Base-by-base conservation (phyloP, 2,888 invertebrate species). In the Opisthograptis luteolata region DNA sequence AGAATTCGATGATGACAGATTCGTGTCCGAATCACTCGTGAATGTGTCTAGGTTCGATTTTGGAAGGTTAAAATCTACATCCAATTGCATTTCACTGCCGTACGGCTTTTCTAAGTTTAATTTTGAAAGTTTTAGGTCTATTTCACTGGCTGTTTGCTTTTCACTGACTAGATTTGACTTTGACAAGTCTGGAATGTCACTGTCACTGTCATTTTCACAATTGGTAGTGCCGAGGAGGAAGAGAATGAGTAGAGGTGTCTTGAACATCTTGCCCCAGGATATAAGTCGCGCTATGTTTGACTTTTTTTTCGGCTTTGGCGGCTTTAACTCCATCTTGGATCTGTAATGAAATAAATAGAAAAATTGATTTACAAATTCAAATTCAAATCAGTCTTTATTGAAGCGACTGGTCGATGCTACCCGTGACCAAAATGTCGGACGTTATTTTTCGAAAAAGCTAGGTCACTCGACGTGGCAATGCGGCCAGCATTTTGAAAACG, bases 221-320 rank as follows among this genome's bases (percentile, higher is more conserved):
- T 74, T 83, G 15, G 87, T 84, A 0, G 84, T 80, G 32, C 87
- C 87, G 22, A 88, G 66, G 2, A 88, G 73, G 27, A 88, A 77
- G 3, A 88, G 69, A 2, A 89, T 78, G 0, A 89, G 68, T 6
- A 87, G 54, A 0, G 87, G 88, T 0, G 83, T 79, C 25, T 81
- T 74, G 6, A 84, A 68, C 81, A 87, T 80, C 66, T 73, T 82
- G 30, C 81, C 79, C 85, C 87, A 87, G 3, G 80, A 79, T 44
- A 84, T 69, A 2, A 81, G 58, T 51, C 79, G 78, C 3, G 75
- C 70, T 51, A 78, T 53, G 44, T 70, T 76, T 0, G 79, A 77
- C 68, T 87, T 87, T 79, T 87, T 89, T 71, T 86, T 88, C 55
- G 87, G 77, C 66, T 87, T 89, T 19, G 86, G 85, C 7, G 86